Base-by-base conservation (phyloP, 2,797 vertebrate genomes). In the Neomorphus geoffroyi region DNA sequence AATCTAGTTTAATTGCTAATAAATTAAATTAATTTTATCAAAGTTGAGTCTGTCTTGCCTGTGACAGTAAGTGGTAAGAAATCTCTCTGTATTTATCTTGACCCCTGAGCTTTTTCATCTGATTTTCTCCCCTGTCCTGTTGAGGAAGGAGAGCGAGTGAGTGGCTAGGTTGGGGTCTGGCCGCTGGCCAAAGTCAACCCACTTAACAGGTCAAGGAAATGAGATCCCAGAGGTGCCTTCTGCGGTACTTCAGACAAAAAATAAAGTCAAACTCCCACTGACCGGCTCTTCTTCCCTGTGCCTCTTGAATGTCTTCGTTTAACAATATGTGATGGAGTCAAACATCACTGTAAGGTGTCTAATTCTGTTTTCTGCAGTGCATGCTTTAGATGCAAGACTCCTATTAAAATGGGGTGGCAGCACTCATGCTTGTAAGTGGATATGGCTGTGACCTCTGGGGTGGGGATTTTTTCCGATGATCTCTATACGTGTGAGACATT, bases 371-470 rank as follows among this genome's bases (percentile, higher is more conserved):
- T 54, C 66, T 88, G 45, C 41, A 43, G 45, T 24, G 18, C 23
- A 7, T 57, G 46, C 24, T 84, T 10, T 43, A 62, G 37, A 35
- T 51, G 22, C 48, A 77, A 48, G n/a, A 37, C 30, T 54, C 27
- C 45, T 43, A n/a, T 43, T 62, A 75, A 92, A 78, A 69, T 1
- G n/a, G 15, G 16, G 4, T 53, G 16, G 26, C 26, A 90, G 53
- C 45, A 35, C 11, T 67, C 26, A 13, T 0, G 0, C 7, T 58
- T 48, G 1, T 23, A 57, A 62, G 10, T 56, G 33, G 28, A 24
- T 4, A 1, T 12, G 43, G 7, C 57, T 88, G 33, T 50, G 30
- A 69, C 5, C 21, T 90, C 50, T 37, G 30, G 21, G 46, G 3
- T 27, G 7, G 24, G 23, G 15, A 4, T 10, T 88, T 74, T 67